phyloP scores from a whole-genome alignment of 2,888 invertebrate species.

The Dasysyrphus albostriatus region DNA sequence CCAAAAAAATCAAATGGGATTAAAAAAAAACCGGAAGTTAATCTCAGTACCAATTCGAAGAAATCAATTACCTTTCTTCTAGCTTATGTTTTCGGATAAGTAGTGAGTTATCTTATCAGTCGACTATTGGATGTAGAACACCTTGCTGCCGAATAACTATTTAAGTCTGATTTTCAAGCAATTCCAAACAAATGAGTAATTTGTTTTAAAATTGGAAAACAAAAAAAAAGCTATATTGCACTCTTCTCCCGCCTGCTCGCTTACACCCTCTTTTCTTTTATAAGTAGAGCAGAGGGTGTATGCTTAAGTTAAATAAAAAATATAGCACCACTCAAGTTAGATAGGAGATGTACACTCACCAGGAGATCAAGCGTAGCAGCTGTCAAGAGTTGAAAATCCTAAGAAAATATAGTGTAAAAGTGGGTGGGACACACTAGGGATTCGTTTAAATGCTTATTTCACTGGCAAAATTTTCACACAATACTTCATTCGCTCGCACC shows the following conservation, averaged over 20 bases:
- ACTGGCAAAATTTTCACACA: slow-evolving; percentile 28
- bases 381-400: slow-evolving; percentile 49
- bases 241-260: not conserved
- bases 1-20: slow-evolving; percentile 41
- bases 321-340: not conserved
- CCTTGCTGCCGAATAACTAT: not conserved
- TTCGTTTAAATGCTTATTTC: slow-evolving; percentile 26
- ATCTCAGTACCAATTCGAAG: not conserved
- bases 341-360: slow-evolving; percentile 29
- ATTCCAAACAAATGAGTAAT: not conserved
- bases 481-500: slow-evolving; percentile 54
- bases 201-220: not conserved
- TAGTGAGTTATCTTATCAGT: slow-evolving; percentile 42
- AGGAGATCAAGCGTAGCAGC: slow-evolving; percentile 45
- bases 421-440: slow-evolving; percentile 70
- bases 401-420: slow-evolving; percentile 41
- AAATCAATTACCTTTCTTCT: not conserved
- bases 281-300: slow-evolving; percentile 6
- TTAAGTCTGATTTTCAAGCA: not conserved
- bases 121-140: not conserved
- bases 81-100: not conserved
- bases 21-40: slow-evolving; percentile 19
- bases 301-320: slow-evolving; percentile 7
- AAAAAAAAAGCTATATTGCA: not conserved
- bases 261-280: not conserved